Percentiles rank a stretch among this genome's conserved stretches.
phyloP scores from a whole-genome alignment of 1,140 invertebrate species.

The Monomorium pharaonis region DNA sequence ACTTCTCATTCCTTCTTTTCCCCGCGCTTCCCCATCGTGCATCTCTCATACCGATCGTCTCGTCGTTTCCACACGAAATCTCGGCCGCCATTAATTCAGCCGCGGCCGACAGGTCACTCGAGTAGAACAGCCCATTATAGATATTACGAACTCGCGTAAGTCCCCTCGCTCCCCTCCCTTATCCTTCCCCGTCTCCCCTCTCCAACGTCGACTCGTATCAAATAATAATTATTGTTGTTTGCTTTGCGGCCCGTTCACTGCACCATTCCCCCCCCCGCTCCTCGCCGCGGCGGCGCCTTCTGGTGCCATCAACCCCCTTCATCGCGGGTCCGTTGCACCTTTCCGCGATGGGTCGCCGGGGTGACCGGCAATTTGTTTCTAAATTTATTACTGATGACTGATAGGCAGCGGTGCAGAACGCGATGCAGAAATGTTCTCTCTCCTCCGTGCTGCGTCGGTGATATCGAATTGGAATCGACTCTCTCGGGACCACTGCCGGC shows the following conservation, averaged over 20 bases:
- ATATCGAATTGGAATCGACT: constrained; percentile 65
- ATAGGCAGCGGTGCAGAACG: constrained; percentile 68
- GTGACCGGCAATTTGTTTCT: constrained; percentile 80
- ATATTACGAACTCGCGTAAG: constrained; percentile 77
- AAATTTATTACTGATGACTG: constrained; percentile 84
- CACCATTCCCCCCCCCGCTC: neutral
- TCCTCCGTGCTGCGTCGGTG: constrained; percentile 40
- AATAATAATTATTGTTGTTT: constrained; percentile 85
- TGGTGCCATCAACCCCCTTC: constrained; percentile 28
- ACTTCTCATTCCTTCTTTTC: neutral
- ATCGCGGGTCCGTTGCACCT: constrained; percentile 19
- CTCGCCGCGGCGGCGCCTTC: constrained; percentile 21
- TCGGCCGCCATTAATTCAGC: constrained; percentile 82
- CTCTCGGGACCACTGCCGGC: constrained; percentile 34
- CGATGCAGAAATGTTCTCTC: neutral
- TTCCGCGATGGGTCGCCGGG: constrained; percentile 74
- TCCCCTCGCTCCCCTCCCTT: neutral
- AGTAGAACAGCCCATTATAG: constrained; percentile 83
- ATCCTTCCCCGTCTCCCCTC: neutral
- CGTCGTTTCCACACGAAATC: constrained; percentile 78
- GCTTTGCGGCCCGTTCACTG: constrained; percentile 76
- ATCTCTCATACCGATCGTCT: constrained; percentile 36
- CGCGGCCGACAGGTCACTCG: constrained; percentile 82
- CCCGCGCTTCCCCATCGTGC: neutral
- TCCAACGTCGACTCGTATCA: constrained; percentile 75